Percentiles rank a stretch among this genome's conserved stretches.
phyloP scores from a whole-genome alignment of 2,113 vertebrate species.

The Pterocles orientalis region DNA sequence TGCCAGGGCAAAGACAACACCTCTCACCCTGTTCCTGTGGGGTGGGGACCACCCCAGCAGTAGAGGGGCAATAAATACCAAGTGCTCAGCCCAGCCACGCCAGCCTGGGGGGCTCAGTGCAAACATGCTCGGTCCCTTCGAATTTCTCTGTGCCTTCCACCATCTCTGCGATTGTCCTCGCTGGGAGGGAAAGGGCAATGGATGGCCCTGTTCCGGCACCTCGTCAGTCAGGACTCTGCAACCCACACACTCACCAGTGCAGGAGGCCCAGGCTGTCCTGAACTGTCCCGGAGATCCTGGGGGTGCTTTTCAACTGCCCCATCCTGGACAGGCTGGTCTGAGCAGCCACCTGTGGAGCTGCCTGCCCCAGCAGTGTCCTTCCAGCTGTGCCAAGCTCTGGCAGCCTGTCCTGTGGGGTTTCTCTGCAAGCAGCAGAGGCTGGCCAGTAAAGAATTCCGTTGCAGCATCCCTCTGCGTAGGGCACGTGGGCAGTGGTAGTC shows the following conservation, averaged over 20 bases:
- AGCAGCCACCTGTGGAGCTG: neutral
- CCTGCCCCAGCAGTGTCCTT: neutral
- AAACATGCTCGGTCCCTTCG: neutral
- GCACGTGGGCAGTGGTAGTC: neutral
- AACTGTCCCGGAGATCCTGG: neutral
- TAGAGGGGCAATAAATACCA: accelerated
- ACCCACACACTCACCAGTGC: accelerated
- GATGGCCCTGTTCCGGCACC: neutral
- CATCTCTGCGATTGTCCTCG: neutral
- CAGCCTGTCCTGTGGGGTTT: neutral
- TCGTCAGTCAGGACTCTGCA: neutral
- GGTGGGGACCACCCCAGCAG: neutral
- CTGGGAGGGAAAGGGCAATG: neutral
- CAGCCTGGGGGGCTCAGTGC: neutral
- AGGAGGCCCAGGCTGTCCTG: neutral
- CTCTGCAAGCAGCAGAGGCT: neutral
- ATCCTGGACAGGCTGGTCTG: accelerated
- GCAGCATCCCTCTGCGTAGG: neutral
- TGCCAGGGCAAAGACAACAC: neutral
- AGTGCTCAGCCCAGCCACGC: neutral
- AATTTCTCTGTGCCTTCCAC: neutral
- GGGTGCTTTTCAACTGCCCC: neutral
- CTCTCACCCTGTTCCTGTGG: neutral
- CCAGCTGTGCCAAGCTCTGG: accelerated
- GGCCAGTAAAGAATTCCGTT: neutral